Evolutionary conservation across 2,113 vertebrate species (phyloP).

Genomic region (Erythrocebus patas): DNA sequence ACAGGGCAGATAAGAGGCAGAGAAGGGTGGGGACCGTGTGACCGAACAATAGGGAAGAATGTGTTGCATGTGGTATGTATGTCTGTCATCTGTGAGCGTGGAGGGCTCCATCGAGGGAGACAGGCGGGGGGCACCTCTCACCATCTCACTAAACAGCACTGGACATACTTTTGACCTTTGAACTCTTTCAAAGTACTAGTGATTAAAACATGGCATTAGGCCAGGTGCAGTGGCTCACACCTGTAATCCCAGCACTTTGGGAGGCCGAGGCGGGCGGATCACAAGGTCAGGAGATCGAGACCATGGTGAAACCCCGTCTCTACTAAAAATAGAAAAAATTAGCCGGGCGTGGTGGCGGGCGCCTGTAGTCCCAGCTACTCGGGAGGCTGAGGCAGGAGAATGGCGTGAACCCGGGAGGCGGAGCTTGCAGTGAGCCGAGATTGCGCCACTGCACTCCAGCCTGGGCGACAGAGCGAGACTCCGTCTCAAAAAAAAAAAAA

Average conservation of each 20-base stretch:
- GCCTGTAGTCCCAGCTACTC: too few species aligned
- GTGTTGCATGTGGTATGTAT: accelerated
- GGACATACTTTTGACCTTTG: background rate
- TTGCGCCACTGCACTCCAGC: too few species aligned
- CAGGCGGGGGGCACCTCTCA: background rate
- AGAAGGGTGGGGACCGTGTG: background rate
- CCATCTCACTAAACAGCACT: background rate
- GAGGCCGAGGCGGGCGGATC: background rate
- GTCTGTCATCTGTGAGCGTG: background rate
- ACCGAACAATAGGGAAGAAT: too few species aligned
- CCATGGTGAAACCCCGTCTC: background rate
- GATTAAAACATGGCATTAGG: background rate
- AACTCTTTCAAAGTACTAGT: background rate
- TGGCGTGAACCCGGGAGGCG: too few species aligned
- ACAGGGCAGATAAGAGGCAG: background rate
- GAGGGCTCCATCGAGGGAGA: background rate
- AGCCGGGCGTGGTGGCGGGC: background rate
- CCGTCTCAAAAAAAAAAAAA: background rate
- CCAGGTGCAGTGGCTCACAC: background rate
- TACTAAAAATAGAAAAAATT: background rate
- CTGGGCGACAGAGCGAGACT: too few species aligned
- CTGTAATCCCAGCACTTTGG: background rate
- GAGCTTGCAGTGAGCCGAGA: too few species aligned
- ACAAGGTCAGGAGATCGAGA: background rate
- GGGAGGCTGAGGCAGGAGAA: too few species aligned